These are phyloP conservation scores for Anhinga anhinga DNA, from an alignment of 2,113 vertebrate genomes.

Conservation along the genomic window DNA sequence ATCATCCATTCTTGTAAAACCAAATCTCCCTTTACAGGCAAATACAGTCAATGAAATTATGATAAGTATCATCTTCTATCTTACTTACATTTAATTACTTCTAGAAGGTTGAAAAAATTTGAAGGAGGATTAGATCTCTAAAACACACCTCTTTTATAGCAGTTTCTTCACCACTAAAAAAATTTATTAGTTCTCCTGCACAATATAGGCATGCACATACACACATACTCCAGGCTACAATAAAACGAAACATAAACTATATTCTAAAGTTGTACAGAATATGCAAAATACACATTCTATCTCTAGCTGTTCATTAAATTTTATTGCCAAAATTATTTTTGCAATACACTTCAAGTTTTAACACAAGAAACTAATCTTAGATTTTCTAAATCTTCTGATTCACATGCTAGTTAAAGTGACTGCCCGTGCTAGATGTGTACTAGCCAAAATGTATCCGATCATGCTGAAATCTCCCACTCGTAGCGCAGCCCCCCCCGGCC, in stretches of 20 bases:
- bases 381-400: background rate
- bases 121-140: background rate
- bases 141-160: background rate
- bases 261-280: background rate
- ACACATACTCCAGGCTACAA: background rate
- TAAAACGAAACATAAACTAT: background rate
- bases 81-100: background rate
- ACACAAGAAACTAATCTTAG: background rate
- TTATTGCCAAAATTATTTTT: background rate
- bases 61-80: background rate
- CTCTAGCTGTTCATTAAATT: background rate
- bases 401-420: background rate
- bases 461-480: background rate
- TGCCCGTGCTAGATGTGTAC: background rate
- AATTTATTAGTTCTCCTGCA: background rate
- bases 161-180: background rate
- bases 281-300: background rate
- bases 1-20: background rate
- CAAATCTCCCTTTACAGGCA: background rate
- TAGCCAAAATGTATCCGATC: background rate
- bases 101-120: background rate
- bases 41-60: background rate
- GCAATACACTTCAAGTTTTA: conserved; percentile 1
- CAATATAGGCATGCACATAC: background rate
- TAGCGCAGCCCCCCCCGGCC: background rate